These are phyloP conservation scores for Scytalopus superciliaris DNA, from an alignment of 2,113 vertebrate genomes.

Conservation along the genomic window DNA sequence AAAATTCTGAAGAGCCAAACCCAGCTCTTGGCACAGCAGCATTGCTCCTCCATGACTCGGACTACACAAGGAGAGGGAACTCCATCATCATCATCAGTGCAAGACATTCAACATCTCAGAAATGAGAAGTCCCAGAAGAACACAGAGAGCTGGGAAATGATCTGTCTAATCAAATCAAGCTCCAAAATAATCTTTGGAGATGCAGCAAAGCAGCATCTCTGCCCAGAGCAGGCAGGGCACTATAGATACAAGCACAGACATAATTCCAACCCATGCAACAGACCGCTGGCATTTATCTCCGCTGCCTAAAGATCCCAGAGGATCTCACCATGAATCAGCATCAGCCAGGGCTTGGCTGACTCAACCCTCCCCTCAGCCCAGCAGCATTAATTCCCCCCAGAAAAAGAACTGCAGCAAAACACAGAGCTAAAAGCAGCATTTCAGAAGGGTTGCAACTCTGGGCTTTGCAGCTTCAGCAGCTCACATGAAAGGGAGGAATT, in stretches of 20 bases:
- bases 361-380: neutral
- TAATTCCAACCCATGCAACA: rapidly evolving
- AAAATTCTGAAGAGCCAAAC: rapidly evolving
- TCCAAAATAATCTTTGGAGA: neutral
- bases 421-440: rapidly evolving
- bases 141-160: rapidly evolving
- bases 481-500: neutral
- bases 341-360: neutral
- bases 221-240: rapidly evolving
- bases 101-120: neutral
- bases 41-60: rapidly evolving
- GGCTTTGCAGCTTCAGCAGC: neutral
- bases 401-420: neutral
- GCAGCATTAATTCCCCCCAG: rapidly evolving
- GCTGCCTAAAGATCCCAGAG: neutral
- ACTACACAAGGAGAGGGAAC: rapidly evolving
- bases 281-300: neutral
- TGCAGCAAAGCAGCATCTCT: neutral
- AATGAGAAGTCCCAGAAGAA: neutral
- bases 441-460: neutral
- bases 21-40: neutral
- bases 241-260: neutral
- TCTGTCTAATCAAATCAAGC: neutral
- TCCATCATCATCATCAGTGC: too few species aligned
- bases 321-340: neutral